A percentile compares a stretch with the other conserved stretches of the same genome.
Evolutionary conservation across 2,113 vertebrate species (phyloP).

Genomic region (Tapirus terrestris): DNA sequence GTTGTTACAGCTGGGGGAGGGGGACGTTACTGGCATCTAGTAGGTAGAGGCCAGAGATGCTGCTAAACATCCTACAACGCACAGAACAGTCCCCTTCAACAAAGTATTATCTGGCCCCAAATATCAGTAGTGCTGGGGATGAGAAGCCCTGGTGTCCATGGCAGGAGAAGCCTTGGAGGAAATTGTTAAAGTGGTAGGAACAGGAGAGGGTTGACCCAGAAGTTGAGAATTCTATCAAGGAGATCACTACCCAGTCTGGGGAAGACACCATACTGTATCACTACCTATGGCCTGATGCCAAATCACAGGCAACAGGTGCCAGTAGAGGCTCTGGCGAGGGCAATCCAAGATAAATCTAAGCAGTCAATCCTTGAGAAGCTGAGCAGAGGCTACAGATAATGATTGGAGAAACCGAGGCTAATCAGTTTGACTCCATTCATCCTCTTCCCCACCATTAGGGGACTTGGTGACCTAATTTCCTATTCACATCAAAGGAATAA

Average conservation of each 20-base stretch:
- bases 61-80: not conserved
- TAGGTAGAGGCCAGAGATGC: not conserved
- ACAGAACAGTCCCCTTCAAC: not conserved
- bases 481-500: not conserved
- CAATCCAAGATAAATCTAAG: not conserved
- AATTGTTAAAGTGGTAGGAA: not conserved
- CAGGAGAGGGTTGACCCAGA: not conserved
- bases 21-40: not conserved
- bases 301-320: not conserved
- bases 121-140: not conserved
- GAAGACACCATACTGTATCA: not conserved
- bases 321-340: not conserved
- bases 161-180: not conserved
- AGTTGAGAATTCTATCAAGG: not conserved
- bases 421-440: not conserved
- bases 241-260: no score
- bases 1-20: not conserved
- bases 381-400: not conserved
- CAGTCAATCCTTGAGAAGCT: not conserved
- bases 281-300: not conserved
- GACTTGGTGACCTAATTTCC: not conserved
- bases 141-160: not conserved
- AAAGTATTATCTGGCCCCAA: not conserved
- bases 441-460: not conserved
- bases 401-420: not conserved